Percentiles rank a stretch among this genome's conserved stretches.
phyloP scores from a whole-genome alignment of 2,888 invertebrate species.

The Siphlonurus alternatus region DNA sequence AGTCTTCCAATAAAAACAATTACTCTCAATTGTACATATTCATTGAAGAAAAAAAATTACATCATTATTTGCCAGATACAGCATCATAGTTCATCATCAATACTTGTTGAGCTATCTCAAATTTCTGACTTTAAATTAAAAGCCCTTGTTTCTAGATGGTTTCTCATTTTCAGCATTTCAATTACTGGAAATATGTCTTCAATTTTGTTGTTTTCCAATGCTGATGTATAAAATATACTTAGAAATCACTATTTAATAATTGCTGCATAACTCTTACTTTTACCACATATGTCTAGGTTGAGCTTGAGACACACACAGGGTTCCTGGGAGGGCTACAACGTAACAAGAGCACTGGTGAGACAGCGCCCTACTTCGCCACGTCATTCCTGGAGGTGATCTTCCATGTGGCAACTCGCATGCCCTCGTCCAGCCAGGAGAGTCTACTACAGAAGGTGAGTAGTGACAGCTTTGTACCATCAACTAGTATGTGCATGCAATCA shows the following conservation, averaged over 20 bases:
- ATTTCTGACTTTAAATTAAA: no score
- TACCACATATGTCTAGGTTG: conserved; percentile 36
- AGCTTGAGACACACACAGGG: conserved; percentile 85
- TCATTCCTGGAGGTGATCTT: conserved; percentile 89
- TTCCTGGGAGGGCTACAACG: conserved; percentile 80
- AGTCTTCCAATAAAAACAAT: no score
- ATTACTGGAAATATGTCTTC: conserved; percentile 1
- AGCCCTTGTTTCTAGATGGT: no score
- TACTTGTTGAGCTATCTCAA: no score
- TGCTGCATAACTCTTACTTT: background rate
- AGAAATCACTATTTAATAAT: background rate
- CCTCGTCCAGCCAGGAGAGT: conserved; percentile 72
- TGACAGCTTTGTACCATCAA: conserved; percentile 7
- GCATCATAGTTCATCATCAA: no score
- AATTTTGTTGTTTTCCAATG: background rate
- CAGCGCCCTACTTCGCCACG: conserved; percentile 89
- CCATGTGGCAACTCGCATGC: conserved; percentile 96
- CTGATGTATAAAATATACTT: background rate
- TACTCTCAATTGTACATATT: no score
- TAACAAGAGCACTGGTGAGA: conserved; percentile 79
- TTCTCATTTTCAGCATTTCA: conserved; percentile 15
- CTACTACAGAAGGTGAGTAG: conserved; percentile 74
- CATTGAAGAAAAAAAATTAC: no score
- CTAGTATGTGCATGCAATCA: background rate
- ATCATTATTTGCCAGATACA: no score